phyloP scores from a whole-genome alignment of 2,113 vertebrate genomes.

The Sarotherodon lohbergeri region DNA sequence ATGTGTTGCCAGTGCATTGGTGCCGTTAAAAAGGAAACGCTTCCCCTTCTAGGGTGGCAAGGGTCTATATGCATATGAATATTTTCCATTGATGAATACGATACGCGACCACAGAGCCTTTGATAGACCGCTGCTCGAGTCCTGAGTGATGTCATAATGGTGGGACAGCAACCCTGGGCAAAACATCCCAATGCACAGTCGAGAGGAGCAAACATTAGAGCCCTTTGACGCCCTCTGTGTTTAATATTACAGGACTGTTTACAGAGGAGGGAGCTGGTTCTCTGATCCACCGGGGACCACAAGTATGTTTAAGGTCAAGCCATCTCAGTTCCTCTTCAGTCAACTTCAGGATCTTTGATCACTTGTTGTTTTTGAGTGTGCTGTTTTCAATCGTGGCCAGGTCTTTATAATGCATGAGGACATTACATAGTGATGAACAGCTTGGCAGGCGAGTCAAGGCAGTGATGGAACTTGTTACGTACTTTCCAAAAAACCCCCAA shows the following conservation, averaged over 20 bases:
- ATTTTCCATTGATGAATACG: slow-evolving; percentile 79
- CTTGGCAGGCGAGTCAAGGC: slow-evolving; percentile 56
- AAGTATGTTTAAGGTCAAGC: slow-evolving; percentile 74
- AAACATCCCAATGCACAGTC: slow-evolving; percentile 60
- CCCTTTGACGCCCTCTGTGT: slow-evolving; percentile 53
- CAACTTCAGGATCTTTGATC: slow-evolving; percentile 62
- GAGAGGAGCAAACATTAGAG: slow-evolving; percentile 61
- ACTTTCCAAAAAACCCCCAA: neutral
- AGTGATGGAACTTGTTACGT: slow-evolving; percentile 43
- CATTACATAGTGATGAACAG: slow-evolving; percentile 69
- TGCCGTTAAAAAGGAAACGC: slow-evolving; percentile 51
- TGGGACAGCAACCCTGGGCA: slow-evolving; percentile 52
- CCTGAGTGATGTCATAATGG: slow-evolving; percentile 71
- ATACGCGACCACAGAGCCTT: slow-evolving; percentile 54
- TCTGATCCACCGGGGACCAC: slow-evolving; percentile 38
- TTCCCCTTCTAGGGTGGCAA: slow-evolving; percentile 57
- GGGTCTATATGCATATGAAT: slow-evolving; percentile 72
- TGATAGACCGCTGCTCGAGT: slow-evolving; percentile 63
- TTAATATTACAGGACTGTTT: slow-evolving; percentile 78
- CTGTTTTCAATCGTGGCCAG: slow-evolving; percentile 62
- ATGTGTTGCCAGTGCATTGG: slow-evolving; percentile 72
- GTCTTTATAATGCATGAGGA: slow-evolving; percentile 67
- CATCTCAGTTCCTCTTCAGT: slow-evolving; percentile 61
- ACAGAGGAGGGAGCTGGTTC: slow-evolving; percentile 47
- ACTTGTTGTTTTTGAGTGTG: slow-evolving; percentile 68